phyloP scores from a whole-genome alignment of 2,888 invertebrate species.

The Catocala fraxini region DNA sequence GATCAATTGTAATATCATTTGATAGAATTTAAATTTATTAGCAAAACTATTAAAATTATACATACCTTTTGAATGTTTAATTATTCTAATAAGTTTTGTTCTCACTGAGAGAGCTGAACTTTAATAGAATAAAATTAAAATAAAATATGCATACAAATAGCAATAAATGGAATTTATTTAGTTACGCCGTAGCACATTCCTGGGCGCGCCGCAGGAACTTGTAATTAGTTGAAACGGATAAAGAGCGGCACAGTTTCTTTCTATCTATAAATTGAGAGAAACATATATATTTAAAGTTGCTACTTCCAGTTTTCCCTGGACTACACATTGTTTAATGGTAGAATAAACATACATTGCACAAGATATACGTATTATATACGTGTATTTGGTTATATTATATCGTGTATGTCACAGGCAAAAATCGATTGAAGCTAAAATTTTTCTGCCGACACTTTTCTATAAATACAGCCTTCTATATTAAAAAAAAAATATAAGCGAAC shows the following conservation, averaged over 20 bases:
- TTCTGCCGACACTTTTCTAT: too few relatives aligned
- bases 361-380: too few relatives aligned
- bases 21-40: too few relatives aligned
- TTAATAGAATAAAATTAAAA: constrained; percentile 23
- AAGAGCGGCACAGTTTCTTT: constrained; percentile 53
- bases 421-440: too few relatives aligned
- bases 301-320: not conserved
- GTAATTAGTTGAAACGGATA: constrained; percentile 63
- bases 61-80: not conserved
- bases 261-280: constrained; percentile 21
- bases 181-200: constrained; percentile 48
- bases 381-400: too few relatives aligned
- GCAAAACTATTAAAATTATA: not conserved
- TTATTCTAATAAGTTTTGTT: constrained; percentile 2
- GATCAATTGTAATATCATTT: too few relatives aligned
- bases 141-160: constrained; percentile 40
- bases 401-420: too few relatives aligned
- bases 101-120: not conserved
- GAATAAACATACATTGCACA: too few relatives aligned
- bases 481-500: too few relatives aligned
- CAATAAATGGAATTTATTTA: constrained; percentile 40
- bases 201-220: constrained; percentile 50
- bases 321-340: not conserved
- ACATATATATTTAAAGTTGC: not conserved
- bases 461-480: too few relatives aligned